Conservation (phyloP, 2,797 vertebrate species). For the Lacerta bilineata region DNA sequence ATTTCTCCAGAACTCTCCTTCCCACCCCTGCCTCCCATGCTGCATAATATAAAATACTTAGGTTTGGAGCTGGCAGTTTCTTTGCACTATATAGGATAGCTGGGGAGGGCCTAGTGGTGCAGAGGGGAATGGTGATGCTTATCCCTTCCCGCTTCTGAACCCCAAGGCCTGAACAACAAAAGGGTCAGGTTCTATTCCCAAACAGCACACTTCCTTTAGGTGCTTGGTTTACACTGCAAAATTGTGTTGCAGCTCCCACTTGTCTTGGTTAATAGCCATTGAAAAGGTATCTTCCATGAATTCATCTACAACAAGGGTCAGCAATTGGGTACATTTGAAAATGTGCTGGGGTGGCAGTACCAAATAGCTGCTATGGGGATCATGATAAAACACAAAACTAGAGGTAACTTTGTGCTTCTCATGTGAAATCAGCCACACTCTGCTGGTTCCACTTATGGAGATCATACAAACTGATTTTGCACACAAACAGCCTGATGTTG, state of each 20-base stretch:
- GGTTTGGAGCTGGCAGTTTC: not conserved
- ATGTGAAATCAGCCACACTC: too few relatives aligned
- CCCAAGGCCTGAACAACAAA: not conserved
- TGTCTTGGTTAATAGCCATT: not conserved
- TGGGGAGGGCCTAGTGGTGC: not conserved
- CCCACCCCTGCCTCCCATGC: too few relatives aligned
- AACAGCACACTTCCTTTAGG: not conserved
- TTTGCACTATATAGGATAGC: not conserved
- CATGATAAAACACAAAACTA: too few relatives aligned
- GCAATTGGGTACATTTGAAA: too few relatives aligned
- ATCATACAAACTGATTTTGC: too few relatives aligned
- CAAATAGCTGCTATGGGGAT: too few relatives aligned
- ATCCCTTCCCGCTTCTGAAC: not conserved
- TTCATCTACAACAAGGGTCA: not conserved
- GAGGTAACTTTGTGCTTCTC: too few relatives aligned
- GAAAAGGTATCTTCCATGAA: not conserved
- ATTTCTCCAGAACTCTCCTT: not conserved
- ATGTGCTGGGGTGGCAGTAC: too few relatives aligned
- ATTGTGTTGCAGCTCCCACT: not conserved
- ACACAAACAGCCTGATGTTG: too few relatives aligned
- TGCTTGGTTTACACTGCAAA: not conserved
- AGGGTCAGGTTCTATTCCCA: not conserved
- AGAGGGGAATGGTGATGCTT: not conserved
- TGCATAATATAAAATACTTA: not conserved
- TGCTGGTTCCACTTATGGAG: too few relatives aligned